These are phyloP conservation scores for Diplodus puntazzo DNA, from an alignment of 2,797 vertebrate species.

Conservation along the genomic window DNA sequence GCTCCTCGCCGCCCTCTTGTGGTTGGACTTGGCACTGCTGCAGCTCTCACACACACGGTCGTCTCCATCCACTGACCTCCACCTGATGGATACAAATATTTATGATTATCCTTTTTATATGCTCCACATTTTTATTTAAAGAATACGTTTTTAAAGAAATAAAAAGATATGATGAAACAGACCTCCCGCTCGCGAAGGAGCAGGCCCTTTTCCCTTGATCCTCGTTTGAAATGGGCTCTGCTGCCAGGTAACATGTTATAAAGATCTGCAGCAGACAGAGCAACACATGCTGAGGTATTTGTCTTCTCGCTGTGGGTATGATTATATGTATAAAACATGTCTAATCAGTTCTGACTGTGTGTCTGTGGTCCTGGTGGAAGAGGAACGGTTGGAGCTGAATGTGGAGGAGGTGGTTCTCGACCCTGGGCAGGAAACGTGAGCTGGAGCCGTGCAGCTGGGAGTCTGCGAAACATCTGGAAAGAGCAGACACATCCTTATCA, in stretches of 20 bases:
- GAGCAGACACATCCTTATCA: slow-evolving; percentile 47
- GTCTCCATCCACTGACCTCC: slow-evolving; percentile 63
- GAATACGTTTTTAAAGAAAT: neutral
- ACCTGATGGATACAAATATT: neutral
- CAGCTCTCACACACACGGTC: slow-evolving; percentile 58
- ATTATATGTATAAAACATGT: too few relatives aligned
- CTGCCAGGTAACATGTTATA: slow-evolving; percentile 60
- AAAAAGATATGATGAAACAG: neutral
- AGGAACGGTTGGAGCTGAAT: slow-evolving; percentile 65
- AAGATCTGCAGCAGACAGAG: slow-evolving; percentile 54
- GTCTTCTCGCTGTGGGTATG: neutral
- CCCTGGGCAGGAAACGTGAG: slow-evolving; percentile 66
- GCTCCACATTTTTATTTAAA: too few relatives aligned
- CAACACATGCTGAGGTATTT: neutral
- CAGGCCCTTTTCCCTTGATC: slow-evolving; percentile 49
- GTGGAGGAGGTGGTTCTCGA: slow-evolving; percentile 50
- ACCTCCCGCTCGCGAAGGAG: slow-evolving; percentile 46
- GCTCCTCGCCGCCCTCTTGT: slow-evolving; percentile 53
- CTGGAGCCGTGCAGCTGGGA: slow-evolving; percentile 61
- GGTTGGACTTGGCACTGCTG: slow-evolving; percentile 9
- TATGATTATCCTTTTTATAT: neutral
- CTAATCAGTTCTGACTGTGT: slow-evolving; percentile 21
- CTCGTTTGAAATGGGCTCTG: slow-evolving; percentile 24
- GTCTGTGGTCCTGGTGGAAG: slow-evolving; percentile 57
- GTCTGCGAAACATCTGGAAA: slow-evolving; percentile 72